These are phyloP conservation scores for Drosophila ficusphila DNA, from an alignment of 1,140 invertebrate species.

Conservation along the genomic window DNA sequence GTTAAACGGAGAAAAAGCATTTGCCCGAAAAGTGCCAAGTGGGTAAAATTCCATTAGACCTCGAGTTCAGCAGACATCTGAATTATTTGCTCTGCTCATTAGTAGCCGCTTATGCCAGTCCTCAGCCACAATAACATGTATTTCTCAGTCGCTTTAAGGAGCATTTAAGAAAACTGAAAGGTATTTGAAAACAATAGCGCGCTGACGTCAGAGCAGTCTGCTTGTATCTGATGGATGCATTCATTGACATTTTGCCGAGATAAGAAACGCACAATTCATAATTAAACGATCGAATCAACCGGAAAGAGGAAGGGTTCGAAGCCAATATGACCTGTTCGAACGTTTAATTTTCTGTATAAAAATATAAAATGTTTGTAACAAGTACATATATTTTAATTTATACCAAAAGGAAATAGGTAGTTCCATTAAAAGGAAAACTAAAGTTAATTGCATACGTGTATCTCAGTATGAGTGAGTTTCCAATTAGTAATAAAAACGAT, in stretches of 20 bases:
- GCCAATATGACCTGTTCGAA: background rate
- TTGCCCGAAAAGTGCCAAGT: slow-evolving; percentile 57
- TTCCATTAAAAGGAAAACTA: background rate
- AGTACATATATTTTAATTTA: too few relatives aligned
- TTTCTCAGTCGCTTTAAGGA: slow-evolving; percentile 2
- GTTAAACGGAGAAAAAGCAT: slow-evolving; percentile 14
- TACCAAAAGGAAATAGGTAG: too few relatives aligned
- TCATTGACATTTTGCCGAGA: slow-evolving; percentile 57
- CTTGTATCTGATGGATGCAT: slow-evolving; percentile 61
- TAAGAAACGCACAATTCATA: slow-evolving; percentile 47
- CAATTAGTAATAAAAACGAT: background rate
- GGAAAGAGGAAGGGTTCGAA: slow-evolving; percentile 1
- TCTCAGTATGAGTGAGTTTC: background rate
- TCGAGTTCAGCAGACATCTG: slow-evolving; percentile 27
- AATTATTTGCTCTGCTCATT: slow-evolving; percentile 63
- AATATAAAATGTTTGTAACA: too few relatives aligned
- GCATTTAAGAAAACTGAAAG: slow-evolving; percentile 31
- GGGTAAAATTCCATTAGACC: slow-evolving; percentile 73
- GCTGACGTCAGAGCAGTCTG: slow-evolving; percentile 21
- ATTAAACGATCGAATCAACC: slow-evolving; percentile 6
- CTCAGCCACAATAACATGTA: background rate
- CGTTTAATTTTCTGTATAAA: background rate
- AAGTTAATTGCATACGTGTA: too few relatives aligned
- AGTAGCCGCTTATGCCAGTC: slow-evolving; percentile 51
- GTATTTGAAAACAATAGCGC: slow-evolving; percentile 24